Base-by-base conservation (phyloP, 2,113 vertebrate species). In the Microcebus ravelobensis region DNA sequence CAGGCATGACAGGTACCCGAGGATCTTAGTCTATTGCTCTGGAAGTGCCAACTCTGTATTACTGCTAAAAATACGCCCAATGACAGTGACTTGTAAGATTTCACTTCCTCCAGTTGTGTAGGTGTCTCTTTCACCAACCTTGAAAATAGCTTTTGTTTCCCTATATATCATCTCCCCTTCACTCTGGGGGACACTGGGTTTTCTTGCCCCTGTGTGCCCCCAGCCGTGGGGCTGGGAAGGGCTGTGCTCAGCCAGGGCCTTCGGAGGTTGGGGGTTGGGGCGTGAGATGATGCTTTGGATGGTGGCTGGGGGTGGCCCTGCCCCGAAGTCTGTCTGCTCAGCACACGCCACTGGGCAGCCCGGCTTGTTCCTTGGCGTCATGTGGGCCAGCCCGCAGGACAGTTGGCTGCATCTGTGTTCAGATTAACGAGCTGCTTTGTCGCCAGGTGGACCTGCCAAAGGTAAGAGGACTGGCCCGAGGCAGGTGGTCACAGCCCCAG, bases 61-160 rank as follows among this genome's bases (percentile, higher is more conserved):
- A 29, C 57, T 57, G 65, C 82, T 45, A 14, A 45, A 55, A 20
- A 3, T 76, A 70, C 13, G 67, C 31, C 8, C 15, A 10, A 7
- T 12, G 48, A 48, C 73, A 42, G n/a, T 18, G 10, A 25, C 50
- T 5, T 25, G 91, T 87, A 87, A 73, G 79, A 17, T 83, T 88
- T 42, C 27, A 20, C 31, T 61, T 73, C 63, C 15, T 52, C 61
- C 48, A 11, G 74, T 71, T 79, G 9, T 59, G 27, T 63, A 25
- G 31, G 29, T 73, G 14, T 70, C 74, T 80, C 77, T 34, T 48
- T 55, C 93, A 68, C 76, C 34, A 25, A 5, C 52, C 61, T 83
- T 48, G 70, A 57, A 67, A 80, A 77, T 17, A 80, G n/a, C 57
- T 80, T 87, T 94, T 39, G 65, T 92, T 95, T 73, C 85, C 45